A percentile compares a stretch with the other conserved stretches of the same genome.
Conservation (phyloP, 2,797 vertebrate species). For the Epinephelus awoara region DNA sequence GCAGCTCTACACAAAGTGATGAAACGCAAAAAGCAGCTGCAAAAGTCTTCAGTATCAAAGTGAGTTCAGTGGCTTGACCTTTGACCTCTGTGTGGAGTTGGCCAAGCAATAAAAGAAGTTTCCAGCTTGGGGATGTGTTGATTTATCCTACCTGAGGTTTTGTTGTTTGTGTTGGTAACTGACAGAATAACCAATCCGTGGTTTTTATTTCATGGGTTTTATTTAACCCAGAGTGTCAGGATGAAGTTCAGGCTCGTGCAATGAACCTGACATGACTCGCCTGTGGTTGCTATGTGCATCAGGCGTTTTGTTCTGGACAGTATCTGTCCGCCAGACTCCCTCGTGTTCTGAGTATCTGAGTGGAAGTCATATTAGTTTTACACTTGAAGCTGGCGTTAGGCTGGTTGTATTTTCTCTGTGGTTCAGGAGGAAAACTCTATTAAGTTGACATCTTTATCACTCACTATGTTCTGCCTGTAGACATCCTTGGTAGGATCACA, state of each 20-base stretch:
- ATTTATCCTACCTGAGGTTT: neutral
- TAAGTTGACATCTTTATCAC: neutral
- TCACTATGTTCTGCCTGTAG: neutral
- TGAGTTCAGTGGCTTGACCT: constrained; percentile 18
- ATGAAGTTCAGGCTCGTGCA: neutral
- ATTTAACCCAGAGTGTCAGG: neutral
- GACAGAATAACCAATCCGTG: too few relatives aligned
- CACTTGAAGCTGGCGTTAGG: neutral
- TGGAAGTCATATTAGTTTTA: neutral
- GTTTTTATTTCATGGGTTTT: too few relatives aligned
- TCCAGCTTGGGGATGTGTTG: neutral
- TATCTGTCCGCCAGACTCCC: neutral
- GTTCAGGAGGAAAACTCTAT: neutral
- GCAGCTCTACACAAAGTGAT: too few relatives aligned
- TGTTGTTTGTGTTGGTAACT: too few relatives aligned
- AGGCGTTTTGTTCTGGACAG: neutral
- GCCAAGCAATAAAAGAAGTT: neutral
- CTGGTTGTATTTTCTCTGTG: neutral
- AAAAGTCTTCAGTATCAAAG: neutral
- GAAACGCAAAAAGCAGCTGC: neutral
- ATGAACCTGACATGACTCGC: neutral
- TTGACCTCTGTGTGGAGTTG: constrained; percentile 3
- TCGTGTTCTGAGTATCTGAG: neutral
- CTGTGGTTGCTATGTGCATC: neutral
- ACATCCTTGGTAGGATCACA: neutral